These are phyloP conservation scores for Prunella fulvescens DNA, from an alignment of 2,113 vertebrate species.

Conservation along the genomic window DNA sequence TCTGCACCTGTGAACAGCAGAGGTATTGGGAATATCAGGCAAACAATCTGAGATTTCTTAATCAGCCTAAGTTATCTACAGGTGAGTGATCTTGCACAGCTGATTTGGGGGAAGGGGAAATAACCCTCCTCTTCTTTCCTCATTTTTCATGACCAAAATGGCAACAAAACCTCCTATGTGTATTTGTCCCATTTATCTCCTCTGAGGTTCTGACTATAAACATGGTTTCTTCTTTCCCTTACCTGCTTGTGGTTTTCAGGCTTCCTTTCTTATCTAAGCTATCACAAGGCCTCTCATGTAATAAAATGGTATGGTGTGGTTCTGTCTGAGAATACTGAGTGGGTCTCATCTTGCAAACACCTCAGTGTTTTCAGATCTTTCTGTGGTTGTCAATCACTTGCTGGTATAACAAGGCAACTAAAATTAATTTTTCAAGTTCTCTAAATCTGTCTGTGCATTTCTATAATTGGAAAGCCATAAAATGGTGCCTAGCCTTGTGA, in stretches of 20 bases:
- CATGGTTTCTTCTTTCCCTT: background rate
- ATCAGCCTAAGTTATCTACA: background rate
- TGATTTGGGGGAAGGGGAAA: background rate
- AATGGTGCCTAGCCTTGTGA: accelerated
- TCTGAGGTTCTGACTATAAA: background rate
- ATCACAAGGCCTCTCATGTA: background rate
- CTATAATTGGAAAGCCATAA: background rate
- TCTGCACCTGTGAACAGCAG: background rate
- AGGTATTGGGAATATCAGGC: background rate
- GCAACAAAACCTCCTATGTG: accelerated
- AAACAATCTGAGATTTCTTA: background rate
- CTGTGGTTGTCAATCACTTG: background rate
- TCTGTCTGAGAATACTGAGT: background rate
- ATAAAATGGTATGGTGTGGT: background rate
- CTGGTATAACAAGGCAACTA: background rate
- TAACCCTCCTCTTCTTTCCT: accelerated
- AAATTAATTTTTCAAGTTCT: background rate
- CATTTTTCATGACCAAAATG: background rate
- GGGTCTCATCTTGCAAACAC: background rate
- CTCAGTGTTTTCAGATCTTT: background rate
- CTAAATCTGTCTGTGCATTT: background rate
- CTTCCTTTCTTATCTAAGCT: background rate
- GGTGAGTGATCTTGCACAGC: background rate
- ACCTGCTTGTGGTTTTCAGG: background rate
- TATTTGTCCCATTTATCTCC: background rate